These are phyloP conservation scores for Neodon shergylaensis DNA, from an alignment of 2,113 vertebrate genomes.

Conservation along the genomic window DNA sequence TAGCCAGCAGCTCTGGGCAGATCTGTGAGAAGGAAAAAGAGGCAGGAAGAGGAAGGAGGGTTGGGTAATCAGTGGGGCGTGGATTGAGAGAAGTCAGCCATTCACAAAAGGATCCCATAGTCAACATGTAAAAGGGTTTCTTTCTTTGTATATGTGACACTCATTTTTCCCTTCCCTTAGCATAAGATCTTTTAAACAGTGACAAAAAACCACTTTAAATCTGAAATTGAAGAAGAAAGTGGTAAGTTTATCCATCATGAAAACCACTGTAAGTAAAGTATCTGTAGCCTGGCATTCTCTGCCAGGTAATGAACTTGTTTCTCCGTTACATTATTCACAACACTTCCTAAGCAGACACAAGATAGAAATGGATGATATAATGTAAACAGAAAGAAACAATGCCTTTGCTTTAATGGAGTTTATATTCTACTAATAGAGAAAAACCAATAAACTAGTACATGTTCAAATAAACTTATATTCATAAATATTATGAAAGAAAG, in stretches of 20 bases:
- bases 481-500: constrained; percentile 52
- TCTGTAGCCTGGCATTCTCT: background rate
- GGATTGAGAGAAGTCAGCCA: constrained; percentile 54
- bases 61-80: constrained; percentile 31
- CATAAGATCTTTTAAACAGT: constrained; percentile 11
- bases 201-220: background rate
- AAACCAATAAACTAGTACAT: constrained; percentile 48
- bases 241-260: constrained; percentile 11
- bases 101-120: constrained; percentile 64
- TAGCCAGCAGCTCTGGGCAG: constrained; percentile 61
- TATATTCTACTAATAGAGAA: constrained; percentile 37
- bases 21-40: constrained; percentile 55
- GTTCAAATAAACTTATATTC: constrained; percentile 50
- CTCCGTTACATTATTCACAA: constrained; percentile 38
- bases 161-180: constrained; percentile 44
- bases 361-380: background rate
- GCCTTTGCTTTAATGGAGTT: background rate
- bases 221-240: constrained; percentile 43
- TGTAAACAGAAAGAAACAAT: constrained; percentile 13
- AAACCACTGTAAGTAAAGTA: background rate
- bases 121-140: constrained; percentile 62
- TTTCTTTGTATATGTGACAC: constrained; percentile 65
- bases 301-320: background rate
- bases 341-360: background rate
- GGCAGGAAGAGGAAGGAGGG: constrained; percentile 31